These are phyloP conservation scores for Nannoperca australis DNA, from an alignment of 2,797 vertebrate species.

Conservation along the genomic window DNA sequence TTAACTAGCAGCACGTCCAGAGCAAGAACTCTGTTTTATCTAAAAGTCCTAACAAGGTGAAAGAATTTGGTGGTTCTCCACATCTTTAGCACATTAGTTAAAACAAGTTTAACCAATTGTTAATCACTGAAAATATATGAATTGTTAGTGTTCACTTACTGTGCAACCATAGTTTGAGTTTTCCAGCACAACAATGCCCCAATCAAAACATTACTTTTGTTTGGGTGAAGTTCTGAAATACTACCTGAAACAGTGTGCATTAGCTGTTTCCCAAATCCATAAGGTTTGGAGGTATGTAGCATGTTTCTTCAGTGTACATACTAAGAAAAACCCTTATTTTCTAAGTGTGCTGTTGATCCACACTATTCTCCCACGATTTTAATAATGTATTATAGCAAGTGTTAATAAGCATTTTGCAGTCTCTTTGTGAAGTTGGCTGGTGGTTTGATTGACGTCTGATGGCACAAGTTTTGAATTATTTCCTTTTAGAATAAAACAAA, in stretches of 20 bases:
- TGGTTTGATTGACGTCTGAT: not conserved
- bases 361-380: not conserved
- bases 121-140: not conserved
- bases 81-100: conserved; percentile 3
- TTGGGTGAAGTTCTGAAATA: no score
- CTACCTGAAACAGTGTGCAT: no score
- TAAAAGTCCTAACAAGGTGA: conserved; percentile 41
- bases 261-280: no score
- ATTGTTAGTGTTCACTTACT: not conserved
- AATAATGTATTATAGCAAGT: no score
- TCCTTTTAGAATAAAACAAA: not conserved
- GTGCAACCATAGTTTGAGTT: not conserved
- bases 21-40: conserved; percentile 49
- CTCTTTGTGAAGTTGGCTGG: not conserved
- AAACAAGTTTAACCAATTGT: not conserved
- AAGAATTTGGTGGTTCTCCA: conserved; percentile 9
- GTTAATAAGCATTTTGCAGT: not conserved
- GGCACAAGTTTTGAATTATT: not conserved
- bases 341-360: not conserved
- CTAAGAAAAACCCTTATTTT: not conserved
- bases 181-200: not conserved
- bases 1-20: conserved; percentile 63
- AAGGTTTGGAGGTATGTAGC: no score
- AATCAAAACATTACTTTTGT: no score
- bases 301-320: not conserved